Base-by-base conservation (phyloP, 2,113 vertebrate species). In the Xenopus borealis region DNA sequence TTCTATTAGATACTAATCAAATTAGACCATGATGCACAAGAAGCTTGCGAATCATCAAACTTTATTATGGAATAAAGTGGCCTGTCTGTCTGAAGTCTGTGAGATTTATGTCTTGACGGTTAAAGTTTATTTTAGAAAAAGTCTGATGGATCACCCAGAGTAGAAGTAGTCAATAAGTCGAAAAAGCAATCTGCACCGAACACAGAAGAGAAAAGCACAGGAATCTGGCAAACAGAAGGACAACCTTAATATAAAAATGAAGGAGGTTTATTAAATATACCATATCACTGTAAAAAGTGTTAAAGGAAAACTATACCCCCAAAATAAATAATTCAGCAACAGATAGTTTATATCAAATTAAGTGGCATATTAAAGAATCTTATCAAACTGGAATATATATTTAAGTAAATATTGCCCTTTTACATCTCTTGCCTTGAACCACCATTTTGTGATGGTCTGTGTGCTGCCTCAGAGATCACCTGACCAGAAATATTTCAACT, bases 1-100 rank as follows among this genome's bases (percentile, higher is more conserved):
- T 57, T 70, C 30, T 16, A 70, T 20, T 17, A 70, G 17, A 13
- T 55, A 12, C 58, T 61, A 62, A 62, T 71, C 40, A 27, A 71
- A 55, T 55, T 62, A 62, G 47, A 23, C 44, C 17, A 62, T 62
- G 50, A 62, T 47, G 57, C 18, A 27, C 14, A 12, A 12, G 45
- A 71, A 59, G 40, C 18, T 47, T 46, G 33, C 47, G 13, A 61
- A 62, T 71, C 69, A 61, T 55, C 40, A 61, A 19, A 20, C n/a
- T 17, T 11, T 58, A 61, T 62, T 47, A 62, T 23, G 30, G 69
- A 47, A 58, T 71, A 71, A 71, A 23, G 44, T 20, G 27, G 46
- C 33, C 13, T 71, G 20, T 45, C 69, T 19, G 61, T 55, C 57
- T 59, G 30, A 70, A 11, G 55, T 45, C 68, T 70, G 40, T 18